Percentiles rank a stretch among this genome's conserved stretches.
Conservation (phyloP, 2,113 vertebrate genomes). For the Oryzias javanicus region DNA sequence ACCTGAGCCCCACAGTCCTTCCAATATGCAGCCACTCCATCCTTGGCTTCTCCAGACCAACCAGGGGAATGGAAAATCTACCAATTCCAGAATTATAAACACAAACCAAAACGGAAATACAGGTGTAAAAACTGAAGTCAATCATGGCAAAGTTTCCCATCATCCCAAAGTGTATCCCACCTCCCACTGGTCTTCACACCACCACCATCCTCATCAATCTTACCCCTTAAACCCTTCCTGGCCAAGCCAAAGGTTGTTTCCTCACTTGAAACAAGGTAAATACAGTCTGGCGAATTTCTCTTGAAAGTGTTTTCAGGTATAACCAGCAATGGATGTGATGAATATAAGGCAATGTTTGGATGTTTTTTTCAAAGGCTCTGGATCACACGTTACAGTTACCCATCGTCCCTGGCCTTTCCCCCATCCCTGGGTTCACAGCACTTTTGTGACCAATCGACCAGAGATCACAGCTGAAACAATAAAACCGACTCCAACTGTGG, state of each 20-base stretch:
- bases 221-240: slow-evolving; percentile 40
- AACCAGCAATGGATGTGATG: not conserved
- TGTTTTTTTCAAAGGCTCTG: slow-evolving; percentile 36
- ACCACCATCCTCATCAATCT: slow-evolving; percentile 37
- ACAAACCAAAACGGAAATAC: slow-evolving; percentile 29
- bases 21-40: slow-evolving; percentile 58
- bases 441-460: slow-evolving; percentile 71
- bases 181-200: slow-evolving; percentile 50
- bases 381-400: slow-evolving; percentile 38
- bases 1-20: slow-evolving; percentile 38
- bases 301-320: not conserved
- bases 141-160: slow-evolving; percentile 24
- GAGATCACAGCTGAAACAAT: slow-evolving; percentile 74
- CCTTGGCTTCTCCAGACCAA: slow-evolving; percentile 69
- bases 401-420: slow-evolving; percentile 52
- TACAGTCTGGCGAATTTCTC: not conserved
- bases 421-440: slow-evolving; percentile 46
- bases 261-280: slow-evolving; percentile 54
- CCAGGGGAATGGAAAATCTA: slow-evolving; percentile 39
- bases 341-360: not conserved
- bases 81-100: slow-evolving; percentile 11
- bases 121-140: slow-evolving; percentile 22
- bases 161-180: slow-evolving; percentile 50
- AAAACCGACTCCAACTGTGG: slow-evolving; percentile 51
- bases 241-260: slow-evolving; percentile 49